These are phyloP conservation scores for Cryptus viduatorius DNA, from an alignment of 2,888 invertebrate genomes.

Conservation along the genomic window DNA sequence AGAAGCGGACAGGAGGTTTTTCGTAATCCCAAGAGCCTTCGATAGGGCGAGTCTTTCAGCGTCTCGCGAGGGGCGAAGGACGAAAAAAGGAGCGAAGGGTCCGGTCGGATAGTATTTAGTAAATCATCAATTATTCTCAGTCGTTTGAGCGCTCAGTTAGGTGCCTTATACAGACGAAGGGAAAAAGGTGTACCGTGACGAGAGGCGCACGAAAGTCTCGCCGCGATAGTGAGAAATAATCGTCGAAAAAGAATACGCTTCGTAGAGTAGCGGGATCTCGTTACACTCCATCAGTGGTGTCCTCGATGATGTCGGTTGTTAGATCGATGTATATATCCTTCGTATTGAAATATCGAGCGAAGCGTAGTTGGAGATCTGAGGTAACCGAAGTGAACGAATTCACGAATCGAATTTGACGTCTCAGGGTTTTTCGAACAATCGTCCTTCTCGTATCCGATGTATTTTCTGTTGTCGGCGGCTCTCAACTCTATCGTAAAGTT, in stretches of 20 bases:
- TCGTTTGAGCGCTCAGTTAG: background rate
- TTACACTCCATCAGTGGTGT: conserved; percentile 51
- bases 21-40: too few relatives aligned
- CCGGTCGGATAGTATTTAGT: background rate
- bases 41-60: too few relatives aligned
- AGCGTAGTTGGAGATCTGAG: background rate
- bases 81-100: background rate
- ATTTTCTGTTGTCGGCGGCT: background rate
- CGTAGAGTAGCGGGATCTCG: conserved; percentile 43
- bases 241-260: conserved; percentile 8
- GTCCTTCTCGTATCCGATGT: background rate
- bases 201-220: conserved; percentile 34
- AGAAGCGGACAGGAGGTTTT: too few relatives aligned
- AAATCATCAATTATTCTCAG: background rate
- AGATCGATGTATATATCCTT: conserved; percentile 4
- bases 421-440: background rate
- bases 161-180: conserved; percentile 11
- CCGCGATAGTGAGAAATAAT: background rate
- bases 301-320: conserved; percentile 24
- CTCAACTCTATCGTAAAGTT: background rate
- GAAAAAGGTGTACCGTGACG: background rate
- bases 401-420: background rate
- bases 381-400: conserved; percentile 22
- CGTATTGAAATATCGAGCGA: background rate
- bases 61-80: too few relatives aligned